These are phyloP conservation scores for Ectemnius cavifrons DNA, from an alignment of 2,888 invertebrate genomes.

Conservation along the genomic window DNA sequence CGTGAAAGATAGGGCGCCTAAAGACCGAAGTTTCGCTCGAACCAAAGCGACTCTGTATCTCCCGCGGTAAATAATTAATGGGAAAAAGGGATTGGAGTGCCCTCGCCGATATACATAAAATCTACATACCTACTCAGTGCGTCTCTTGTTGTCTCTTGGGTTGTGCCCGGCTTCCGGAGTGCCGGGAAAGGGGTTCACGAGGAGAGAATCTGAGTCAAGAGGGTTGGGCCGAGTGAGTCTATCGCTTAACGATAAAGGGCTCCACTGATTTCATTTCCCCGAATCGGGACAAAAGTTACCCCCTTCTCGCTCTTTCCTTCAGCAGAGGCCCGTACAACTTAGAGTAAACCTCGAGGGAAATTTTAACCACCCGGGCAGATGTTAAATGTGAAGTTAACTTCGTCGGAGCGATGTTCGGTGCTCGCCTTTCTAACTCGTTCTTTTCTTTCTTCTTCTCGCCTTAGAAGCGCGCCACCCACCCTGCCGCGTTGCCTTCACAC, in stretches of 20 bases:
- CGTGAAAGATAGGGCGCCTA: slow-evolving; percentile 44
- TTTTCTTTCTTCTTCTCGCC: slow-evolving; percentile 12
- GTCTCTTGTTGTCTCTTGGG: slow-evolving; percentile 7
- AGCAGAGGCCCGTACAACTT: slow-evolving; percentile 56
- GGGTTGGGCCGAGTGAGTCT: slow-evolving; percentile 20
- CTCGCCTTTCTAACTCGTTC: slow-evolving; percentile 15
- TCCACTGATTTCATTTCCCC: slow-evolving; percentile 56
- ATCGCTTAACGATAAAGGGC: slow-evolving; percentile 56
- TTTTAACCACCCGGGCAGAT: slow-evolving; percentile 73
- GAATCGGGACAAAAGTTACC: slow-evolving; percentile 64
- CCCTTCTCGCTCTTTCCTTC: slow-evolving; percentile 40
- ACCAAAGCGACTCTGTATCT: slow-evolving; percentile 44
- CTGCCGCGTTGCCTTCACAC: neutral
- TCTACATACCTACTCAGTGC: neutral
- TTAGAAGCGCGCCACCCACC: neutral
- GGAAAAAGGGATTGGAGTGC: slow-evolving; percentile 30
- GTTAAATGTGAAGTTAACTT: slow-evolving; percentile 75
- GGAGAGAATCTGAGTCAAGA: slow-evolving; percentile 5
- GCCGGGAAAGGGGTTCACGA: neutral
- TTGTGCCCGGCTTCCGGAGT: too few species aligned
- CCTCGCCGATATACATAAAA: slow-evolving; percentile 5
- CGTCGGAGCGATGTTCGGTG: slow-evolving; percentile 54
- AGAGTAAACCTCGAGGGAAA: slow-evolving; percentile 72
- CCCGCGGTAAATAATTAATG: slow-evolving; percentile 54
- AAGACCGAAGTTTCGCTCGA: slow-evolving; percentile 41